Base-by-base conservation (phyloP, 2,888 invertebrate genomes). In the Ichneumoninae sp. region DNA sequence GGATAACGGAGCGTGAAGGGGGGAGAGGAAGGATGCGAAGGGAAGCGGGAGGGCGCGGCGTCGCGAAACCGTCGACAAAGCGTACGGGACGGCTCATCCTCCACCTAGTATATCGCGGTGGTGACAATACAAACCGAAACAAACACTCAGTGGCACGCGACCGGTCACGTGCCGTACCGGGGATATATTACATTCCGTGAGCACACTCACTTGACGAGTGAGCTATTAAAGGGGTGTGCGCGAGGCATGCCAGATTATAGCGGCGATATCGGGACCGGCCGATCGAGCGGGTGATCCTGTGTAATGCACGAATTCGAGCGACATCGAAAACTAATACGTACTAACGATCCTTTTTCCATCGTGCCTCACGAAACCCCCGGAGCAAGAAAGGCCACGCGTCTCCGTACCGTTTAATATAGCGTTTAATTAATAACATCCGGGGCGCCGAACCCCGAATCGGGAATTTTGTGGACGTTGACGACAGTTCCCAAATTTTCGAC, bases 81-180 rank as follows among this genome's bases (percentile, higher is more conserved):
- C 33, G 62, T 33, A 33, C 33, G 1, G 33, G 33, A 22, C 50
- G 19, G 65, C 50, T 68, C 13, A 50, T 65, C 50, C 47, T 47
- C 33, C n/a, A 87, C 89, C 85, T 89, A 87, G 44, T 47, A 91
- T 91, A 91, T 90, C 89, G 82, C 79, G 91, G 92, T 92, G 93
- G 93, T 92, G 93, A 93, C 93, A 93, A 93, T 93, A 92, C 93
- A 93, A 93, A 93, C 93, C 93, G 93, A 93, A 93, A 93, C 93
- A 93, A 93, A 93, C 93, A 93, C 93, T 93, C 91, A 90, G 87
- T 81, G 92, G 88, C 93, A 93, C 93, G 93, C 92, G 93, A 88
- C 89, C 76, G 78, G 90, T 95, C 89, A 96, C 96, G 94, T 96
- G 93, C 80, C 89, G 96, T 96, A 94, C 91, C 86, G 84, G 89